Base-by-base conservation (phyloP, 1,140 invertebrate genomes). In the Himalopsyche phryganea region DNA sequence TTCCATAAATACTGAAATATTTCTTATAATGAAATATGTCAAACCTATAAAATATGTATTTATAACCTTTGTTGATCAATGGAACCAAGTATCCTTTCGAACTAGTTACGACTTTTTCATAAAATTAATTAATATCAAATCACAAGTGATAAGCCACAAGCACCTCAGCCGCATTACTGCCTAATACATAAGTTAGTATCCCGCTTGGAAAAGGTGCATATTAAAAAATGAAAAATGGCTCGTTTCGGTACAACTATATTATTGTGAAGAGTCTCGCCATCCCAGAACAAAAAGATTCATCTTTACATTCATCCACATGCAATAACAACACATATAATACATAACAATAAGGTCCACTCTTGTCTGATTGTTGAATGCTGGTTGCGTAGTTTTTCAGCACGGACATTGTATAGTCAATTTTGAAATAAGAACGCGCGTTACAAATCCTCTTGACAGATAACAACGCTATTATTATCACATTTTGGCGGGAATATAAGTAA, bases 361-460 rank as follows among this genome's bases (percentile, higher is more conserved):
- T 15, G 4, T 40, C 3, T 40, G 11, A 5, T 40, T 40, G 4
- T 40, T 40, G 5, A 3, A 11, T 40, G 14, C 49, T 7, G 2
- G 0, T 19, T 20, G 13, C 1, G 14, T 6, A 6, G 20, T 14
- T 32, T 49, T 19, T 14, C 17, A 32, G 47, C 20, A 6, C 11
- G 23, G 23, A 5, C 9, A 28, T 28, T 28, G 23, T 14, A 17
- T n/a, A 57, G 61, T 60, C 61, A 64, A 64, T 64, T 64, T 64
- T 47, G 61, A 57, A 62, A 58, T 60, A 60, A 59, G 53, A 56
- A 57, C 58, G 58, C 53, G 62, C 58, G 62, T 65, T 61, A 65
- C 62, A 65, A 65, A 65, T 65, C 58, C 62, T 58, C 62, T 61
- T 65, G 62, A 65, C 62, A 65, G 62, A 65, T 65, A 64, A 65